Conservation (phyloP, 2,888 invertebrate genomes). For the Eudemis profundana region DNA sequence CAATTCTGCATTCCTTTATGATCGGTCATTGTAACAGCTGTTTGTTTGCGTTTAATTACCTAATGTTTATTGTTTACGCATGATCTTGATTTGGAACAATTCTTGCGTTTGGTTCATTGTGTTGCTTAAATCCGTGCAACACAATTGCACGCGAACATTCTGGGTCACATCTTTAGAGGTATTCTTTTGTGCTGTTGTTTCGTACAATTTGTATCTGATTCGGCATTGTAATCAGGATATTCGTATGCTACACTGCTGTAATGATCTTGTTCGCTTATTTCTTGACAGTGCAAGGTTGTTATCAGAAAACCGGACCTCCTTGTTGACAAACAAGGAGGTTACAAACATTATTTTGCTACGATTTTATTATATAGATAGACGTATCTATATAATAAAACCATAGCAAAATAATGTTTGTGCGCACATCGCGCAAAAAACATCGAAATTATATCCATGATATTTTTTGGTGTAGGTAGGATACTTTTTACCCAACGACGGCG, state of each 20-base stretch:
- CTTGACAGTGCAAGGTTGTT: not conserved
- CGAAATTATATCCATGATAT: too few species aligned
- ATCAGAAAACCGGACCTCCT: not conserved
- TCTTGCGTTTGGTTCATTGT: constrained; percentile 30
- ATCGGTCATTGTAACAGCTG: not conserved
- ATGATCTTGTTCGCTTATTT: not conserved
- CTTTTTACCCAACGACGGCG: too few species aligned
- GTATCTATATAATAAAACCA: too few species aligned
- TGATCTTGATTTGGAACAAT: constrained; percentile 25
- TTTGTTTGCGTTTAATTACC: constrained; percentile 4
- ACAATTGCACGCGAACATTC: constrained; percentile 29
- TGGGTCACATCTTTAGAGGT: constrained; percentile 17
- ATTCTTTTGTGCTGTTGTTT: constrained; percentile 17
- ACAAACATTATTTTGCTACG: too few species aligned
- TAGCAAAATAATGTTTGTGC: too few species aligned
- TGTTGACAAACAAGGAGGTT: not conserved
- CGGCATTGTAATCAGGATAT: constrained; percentile 12
- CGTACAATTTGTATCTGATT: not conserved
- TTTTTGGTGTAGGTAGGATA: too few species aligned
- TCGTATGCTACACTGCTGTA: not conserved
- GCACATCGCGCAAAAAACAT: too few species aligned
- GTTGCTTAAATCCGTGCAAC: constrained; percentile 18
- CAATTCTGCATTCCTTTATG: not conserved
- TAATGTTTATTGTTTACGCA: constrained; percentile 1
- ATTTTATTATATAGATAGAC: too few species aligned